Base-by-base conservation (phyloP, 2,113 vertebrate genomes). In the Sardina pilchardus region DNA sequence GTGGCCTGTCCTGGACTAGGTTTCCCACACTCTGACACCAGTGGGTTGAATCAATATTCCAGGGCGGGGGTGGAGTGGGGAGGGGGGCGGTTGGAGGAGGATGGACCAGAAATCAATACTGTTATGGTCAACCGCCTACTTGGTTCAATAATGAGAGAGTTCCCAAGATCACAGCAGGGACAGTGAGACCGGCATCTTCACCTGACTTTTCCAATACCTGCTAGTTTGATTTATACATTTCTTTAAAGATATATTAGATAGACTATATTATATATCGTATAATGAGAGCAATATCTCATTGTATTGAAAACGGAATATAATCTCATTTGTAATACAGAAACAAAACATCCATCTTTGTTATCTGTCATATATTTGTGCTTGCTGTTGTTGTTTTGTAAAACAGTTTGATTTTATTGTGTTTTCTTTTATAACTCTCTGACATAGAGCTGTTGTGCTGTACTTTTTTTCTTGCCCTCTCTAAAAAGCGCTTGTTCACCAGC, bases 11-110 rank as follows among this genome's bases (percentile, higher is more conserved):
- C 91, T 88, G 90, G 87, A 92, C 92, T 94, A 90, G 93, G 94
- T 94, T 96, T 96, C 95, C 95, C 95, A 96, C 95, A 96, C 93
- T 95, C 93, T 78, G 91, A 83, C 85, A 93, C 92, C 94, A 90
- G 92, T 93, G 93, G 93, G 93, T 90, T 89, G 82, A 93, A 91
- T 90, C 92, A 90, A 84, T 84, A 83, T 91, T 36, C 30, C 30
- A 5, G 67, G 14, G 67, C n/a, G 67, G 59, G 63, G 63, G 4
- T 71, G 63, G 63, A 14, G 30, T 16, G 26, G 67, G 30, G 30
- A 7, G 9, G 7, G 26, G 67, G 6, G 26, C 1, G 67, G 67
- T n/a, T 26, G 26, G 63, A 30, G 26, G 67, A 36, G 30, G 67
- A 36, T 30, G 67, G 26, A 30, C 30, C 1, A 17, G 67, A 75